phyloP scores from a whole-genome alignment of 1,140 invertebrate species.

The Drosophila pandora region DNA sequence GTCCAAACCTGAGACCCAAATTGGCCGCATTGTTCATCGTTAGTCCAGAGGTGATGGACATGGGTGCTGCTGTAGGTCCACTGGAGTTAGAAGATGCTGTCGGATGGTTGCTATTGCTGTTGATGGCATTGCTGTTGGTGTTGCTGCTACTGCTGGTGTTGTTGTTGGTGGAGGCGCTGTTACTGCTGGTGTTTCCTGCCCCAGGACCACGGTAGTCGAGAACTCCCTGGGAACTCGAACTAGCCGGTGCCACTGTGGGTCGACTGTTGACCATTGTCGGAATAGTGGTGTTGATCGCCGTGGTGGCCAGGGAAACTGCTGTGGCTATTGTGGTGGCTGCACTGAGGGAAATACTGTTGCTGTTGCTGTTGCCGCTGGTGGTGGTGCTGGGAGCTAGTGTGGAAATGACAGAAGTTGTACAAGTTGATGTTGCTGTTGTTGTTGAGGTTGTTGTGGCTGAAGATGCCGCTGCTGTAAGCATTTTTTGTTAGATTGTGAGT shows the following conservation, averaged over 20 bases:
- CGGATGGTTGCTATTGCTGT: constrained; percentile 20
- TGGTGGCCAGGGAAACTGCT: constrained; percentile 68
- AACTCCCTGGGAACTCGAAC: constrained; percentile 44
- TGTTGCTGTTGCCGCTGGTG: constrained; percentile 20
- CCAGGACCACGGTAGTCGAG: constrained; percentile 53
- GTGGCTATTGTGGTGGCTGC: constrained; percentile 70
- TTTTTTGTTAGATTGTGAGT: constrained; percentile 53
- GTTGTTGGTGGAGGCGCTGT: constrained; percentile 16
- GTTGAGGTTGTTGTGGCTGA: constrained; percentile 25
- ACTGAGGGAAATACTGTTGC: constrained; percentile 45
- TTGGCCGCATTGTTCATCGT: constrained; percentile 44
- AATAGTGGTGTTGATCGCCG: constrained; percentile 74
- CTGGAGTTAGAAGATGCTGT: constrained; percentile 30
- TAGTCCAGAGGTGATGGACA: constrained; percentile 37
- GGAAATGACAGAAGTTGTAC: constrained; percentile 58
- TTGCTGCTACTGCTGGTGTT: constrained; percentile 18
- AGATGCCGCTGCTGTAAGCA: constrained; percentile 36
- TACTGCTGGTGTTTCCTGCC: constrained; percentile 23
- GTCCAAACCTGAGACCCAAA: constrained; percentile 55
- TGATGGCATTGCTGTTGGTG: constrained; percentile 3
- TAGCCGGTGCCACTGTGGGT: constrained; percentile 48
- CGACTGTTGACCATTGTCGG: constrained; percentile 66
- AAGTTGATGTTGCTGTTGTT: constrained; percentile 39
- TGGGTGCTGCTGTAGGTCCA: constrained; percentile 28
- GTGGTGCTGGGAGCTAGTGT: constrained; percentile 57